Evolutionary conservation across 37 sponge, comb jelly and placozoan species (phyloP).

Genomic region (Agelas oroides): DNA sequence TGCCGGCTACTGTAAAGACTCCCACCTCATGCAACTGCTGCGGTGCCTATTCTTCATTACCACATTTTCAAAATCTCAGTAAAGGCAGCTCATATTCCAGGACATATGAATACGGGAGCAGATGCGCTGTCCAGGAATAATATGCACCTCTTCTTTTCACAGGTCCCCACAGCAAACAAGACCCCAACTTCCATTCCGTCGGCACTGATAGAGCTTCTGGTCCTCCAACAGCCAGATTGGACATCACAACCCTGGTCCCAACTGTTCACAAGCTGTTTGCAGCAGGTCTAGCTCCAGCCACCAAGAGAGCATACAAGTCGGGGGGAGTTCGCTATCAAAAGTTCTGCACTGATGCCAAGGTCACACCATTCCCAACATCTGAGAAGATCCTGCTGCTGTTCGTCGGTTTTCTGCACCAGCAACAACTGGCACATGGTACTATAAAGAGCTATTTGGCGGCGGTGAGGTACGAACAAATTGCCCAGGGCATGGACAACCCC

Average conservation of each 20-base stretch:
- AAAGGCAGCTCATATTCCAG: slow-evolving; percentile 1
- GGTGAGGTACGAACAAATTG: slow-evolving; percentile 16
- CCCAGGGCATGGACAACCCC: neutral
- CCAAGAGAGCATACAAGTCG: slow-evolving; percentile 30
- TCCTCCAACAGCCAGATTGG: slow-evolving; percentile 35
- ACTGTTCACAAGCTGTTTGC: neutral
- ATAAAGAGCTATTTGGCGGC: slow-evolving; percentile 48
- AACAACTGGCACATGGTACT: neutral
- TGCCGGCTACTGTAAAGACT: neutral
- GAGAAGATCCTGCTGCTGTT: slow-evolving; percentile 5
- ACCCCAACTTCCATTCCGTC: neutral
- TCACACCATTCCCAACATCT: neutral
- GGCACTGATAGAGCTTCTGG: neutral
- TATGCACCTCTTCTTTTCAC: neutral
- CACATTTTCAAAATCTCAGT: neutral
- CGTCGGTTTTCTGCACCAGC: neutral
- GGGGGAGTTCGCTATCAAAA: slow-evolving; percentile 22
- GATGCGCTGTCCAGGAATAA: slow-evolving; percentile 25
- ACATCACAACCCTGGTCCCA: slow-evolving; percentile 23
- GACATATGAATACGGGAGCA: neutral
- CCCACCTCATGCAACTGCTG: slow-evolving; percentile 32
- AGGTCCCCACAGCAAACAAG: neutral
- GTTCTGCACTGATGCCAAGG: slow-evolving; percentile 19
- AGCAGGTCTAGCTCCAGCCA: slow-evolving; percentile 36
- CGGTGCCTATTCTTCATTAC: slow-evolving; percentile 14